These are phyloP conservation scores for Mionectes macconnelli DNA, from an alignment of 2,113 vertebrate genomes.

Conservation along the genomic window DNA sequence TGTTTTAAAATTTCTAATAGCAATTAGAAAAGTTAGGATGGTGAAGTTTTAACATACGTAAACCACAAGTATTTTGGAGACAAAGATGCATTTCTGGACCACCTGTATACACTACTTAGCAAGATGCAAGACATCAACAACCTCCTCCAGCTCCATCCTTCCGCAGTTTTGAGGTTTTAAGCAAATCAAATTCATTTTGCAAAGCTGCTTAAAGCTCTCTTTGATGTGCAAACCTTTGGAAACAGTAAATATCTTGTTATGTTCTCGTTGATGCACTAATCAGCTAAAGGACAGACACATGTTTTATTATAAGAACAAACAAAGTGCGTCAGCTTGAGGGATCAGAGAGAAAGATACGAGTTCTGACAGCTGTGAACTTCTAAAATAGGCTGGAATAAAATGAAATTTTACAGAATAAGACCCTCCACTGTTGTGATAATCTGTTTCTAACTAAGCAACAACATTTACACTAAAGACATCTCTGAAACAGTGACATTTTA, in stretches of 20 bases:
- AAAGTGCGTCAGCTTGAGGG: conserved; percentile 50
- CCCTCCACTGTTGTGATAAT: conserved; percentile 7
- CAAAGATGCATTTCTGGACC: neutral
- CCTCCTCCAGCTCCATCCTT: neutral
- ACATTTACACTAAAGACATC: neutral
- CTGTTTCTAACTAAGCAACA: conserved; percentile 50
- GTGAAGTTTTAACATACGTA: neutral
- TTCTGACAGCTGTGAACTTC: conserved; percentile 35
- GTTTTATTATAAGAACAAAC: conserved; percentile 54
- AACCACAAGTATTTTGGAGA: neutral
- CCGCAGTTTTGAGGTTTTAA: neutral
- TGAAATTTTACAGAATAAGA: conserved; percentile 13
- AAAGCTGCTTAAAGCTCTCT: conserved; percentile 28
- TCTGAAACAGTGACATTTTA: conserved; percentile 32
- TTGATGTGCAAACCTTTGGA: conserved; percentile 32
- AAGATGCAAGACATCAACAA: neutral
- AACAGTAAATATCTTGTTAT: conserved; percentile 31
- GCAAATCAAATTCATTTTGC: neutral
- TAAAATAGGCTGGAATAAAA: conserved; percentile 35
- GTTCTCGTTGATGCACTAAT: conserved; percentile 49
- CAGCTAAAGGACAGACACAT: conserved; percentile 42
- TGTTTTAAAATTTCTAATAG: neutral
- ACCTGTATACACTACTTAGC: neutral
- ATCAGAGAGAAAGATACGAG: conserved; percentile 12
- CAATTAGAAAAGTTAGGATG: neutral